Base-by-base conservation (phyloP, 2,888 invertebrate genomes). In the Charanyca ferruginea region DNA sequence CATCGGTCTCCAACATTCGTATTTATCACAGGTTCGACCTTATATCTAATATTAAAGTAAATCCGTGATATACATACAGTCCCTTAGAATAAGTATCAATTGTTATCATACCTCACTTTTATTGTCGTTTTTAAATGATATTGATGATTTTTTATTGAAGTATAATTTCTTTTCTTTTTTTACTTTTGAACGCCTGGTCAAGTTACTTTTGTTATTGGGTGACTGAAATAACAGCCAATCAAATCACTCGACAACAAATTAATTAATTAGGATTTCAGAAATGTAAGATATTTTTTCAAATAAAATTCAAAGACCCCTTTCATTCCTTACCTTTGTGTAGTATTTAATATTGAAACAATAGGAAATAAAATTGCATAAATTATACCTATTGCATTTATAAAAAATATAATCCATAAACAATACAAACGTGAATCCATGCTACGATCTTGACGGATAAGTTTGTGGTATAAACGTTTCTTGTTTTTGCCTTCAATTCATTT, bases 11-110 rank as follows among this genome's bases (percentile, higher is more conserved):
- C 9, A 23, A 57, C 32, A 57, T 65, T 66, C 62, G 22, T 63
- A 67, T 61, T 71, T 79, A 84, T 85, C 85, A 85, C 84, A 84
- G 81, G 67, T 60, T 69, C 70, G 52, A 58, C 73, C 73, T 66
- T 78, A 81, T 51, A 54, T 73, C 73, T 66, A 70, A 54, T 35
- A 52, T 38, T 45, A 74, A 66, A 53, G 57, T 57, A 53, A 61
- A 57, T 69, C 76, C 62, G 13, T 53, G 57, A 61, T n/a, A 74
- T 22, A 66, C 23, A 35, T 11, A 66, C 13, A 48, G 44, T 38
- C 20, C 8, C 18, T 52, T 28, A 66, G 22, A 23, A 53, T 66
- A 66, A 42, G 22, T 42, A 48, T 35, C 22, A 53, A 53, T 7
- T 22, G 22, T 25, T 13, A 53, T 41, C 7, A 28, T 22, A 48